These are phyloP conservation scores for Micrastur ruficollis DNA, from an alignment of 2,797 vertebrate genomes.

Conservation along the genomic window DNA sequence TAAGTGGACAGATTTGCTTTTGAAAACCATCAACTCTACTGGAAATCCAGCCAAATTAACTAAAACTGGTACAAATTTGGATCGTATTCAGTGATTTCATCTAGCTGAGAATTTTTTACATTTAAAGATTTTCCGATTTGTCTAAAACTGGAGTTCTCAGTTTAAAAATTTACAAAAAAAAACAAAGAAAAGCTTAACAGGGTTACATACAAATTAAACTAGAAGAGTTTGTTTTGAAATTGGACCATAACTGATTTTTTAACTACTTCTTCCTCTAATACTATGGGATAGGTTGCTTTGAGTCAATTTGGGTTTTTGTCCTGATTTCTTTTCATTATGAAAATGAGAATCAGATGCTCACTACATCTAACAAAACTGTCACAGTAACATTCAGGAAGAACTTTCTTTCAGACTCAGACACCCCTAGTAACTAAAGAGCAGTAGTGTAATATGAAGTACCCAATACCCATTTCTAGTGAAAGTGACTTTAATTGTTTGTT, in stretches of 20 bases:
- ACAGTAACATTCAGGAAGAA: not conserved
- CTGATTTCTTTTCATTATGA: not conserved
- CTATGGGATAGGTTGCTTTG: not conserved
- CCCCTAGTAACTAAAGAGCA: not conserved
- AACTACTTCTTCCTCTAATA: not conserved
- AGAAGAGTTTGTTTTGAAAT: not conserved
- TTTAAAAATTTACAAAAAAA: not conserved
- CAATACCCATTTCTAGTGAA: not conserved
- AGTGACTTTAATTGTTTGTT: not conserved
- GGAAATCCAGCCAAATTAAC: not conserved
- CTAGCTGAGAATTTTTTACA: not conserved
- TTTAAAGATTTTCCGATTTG: not conserved
- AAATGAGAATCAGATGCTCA: not conserved
- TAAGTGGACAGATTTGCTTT: not conserved
- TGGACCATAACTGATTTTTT: not conserved
- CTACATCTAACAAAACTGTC: not conserved
- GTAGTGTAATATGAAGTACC: not conserved
- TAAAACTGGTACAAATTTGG: not conserved
- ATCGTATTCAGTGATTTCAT: not conserved
- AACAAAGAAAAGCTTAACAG: not conserved
- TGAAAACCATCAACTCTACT: not conserved
- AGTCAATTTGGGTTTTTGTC: not conserved
- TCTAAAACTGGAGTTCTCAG: not conserved
- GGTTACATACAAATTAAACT: not conserved
- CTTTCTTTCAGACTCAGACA: not conserved